Percentiles rank a stretch among this genome's conserved stretches.
Evolutionary conservation across 2,888 invertebrate genomes (phyloP).

Genomic region (Ryuthela nishihirai): DNA sequence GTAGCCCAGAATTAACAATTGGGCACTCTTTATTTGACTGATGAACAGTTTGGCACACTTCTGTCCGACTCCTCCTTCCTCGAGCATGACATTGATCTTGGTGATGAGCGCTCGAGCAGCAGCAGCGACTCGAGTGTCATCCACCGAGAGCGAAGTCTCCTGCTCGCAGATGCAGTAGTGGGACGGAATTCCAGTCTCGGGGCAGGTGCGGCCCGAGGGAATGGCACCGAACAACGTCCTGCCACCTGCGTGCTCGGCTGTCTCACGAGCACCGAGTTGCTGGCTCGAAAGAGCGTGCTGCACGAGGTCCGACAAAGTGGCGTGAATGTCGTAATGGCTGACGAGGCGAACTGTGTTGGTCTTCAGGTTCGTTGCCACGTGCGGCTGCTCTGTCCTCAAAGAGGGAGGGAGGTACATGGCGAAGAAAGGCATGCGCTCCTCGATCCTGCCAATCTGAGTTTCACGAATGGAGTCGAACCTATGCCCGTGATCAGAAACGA

Average conservation of each 20-base stretch:
- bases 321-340: conserved; percentile 50
- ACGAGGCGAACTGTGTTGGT: conserved; percentile 47
- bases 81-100: conserved; percentile 12
- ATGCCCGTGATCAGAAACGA: conserved; percentile 51
- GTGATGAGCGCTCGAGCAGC: conserved; percentile 13
- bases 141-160: conserved; percentile 58
- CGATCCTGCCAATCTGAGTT: conserved; percentile 49
- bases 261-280: background rate
- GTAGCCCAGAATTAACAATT: background rate
- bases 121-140: conserved; percentile 49
- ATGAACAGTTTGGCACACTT: conserved; percentile 6
- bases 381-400: conserved; percentile 45
- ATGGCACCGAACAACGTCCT: conserved; percentile 51
- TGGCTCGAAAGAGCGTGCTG: background rate
- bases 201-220: conserved; percentile 68
- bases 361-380: conserved; percentile 41
- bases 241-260: conserved; percentile 1
- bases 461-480: conserved; percentile 49
- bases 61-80: background rate
- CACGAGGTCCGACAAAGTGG: conserved; percentile 42
- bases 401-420: conserved; percentile 47
- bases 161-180: conserved; percentile 88
- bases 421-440: conserved; percentile 51
- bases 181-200: conserved; percentile 68
- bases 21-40: background rate